phyloP scores from a whole-genome alignment of 2,113 vertebrate species.

The Camelus dromedarius region DNA sequence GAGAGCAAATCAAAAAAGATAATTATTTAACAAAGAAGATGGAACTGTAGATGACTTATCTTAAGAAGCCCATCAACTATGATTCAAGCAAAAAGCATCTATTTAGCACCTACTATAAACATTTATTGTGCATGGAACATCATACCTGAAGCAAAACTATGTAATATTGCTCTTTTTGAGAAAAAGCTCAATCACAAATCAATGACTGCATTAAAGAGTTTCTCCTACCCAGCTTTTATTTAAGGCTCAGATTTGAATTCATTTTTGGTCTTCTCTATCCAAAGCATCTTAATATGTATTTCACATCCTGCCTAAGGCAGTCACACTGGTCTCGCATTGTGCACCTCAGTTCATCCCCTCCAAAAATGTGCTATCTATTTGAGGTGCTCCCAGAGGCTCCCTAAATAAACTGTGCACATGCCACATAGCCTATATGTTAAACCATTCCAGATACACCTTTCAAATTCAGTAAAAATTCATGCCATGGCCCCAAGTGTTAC shows the following conservation, averaged over 20 bases:
- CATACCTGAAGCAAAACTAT: background rate
- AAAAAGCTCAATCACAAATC: background rate
- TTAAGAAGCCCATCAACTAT: background rate
- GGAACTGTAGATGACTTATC: background rate
- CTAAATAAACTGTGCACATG: background rate
- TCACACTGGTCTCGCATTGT: background rate
- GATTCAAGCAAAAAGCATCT: background rate
- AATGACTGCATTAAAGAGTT: background rate
- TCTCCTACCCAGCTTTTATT: constrained; percentile 2
- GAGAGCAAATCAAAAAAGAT: background rate
- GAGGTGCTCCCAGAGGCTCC: background rate
- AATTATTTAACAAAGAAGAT: constrained; percentile 18
- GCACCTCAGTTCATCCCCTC: background rate
- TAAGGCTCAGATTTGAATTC: background rate
- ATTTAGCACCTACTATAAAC: background rate
- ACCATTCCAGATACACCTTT: background rate
- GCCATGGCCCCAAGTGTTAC: background rate
- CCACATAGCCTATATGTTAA: background rate
- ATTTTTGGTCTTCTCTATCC: background rate
- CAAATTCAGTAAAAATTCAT: constrained; percentile 19
- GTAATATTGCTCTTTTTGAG: background rate
- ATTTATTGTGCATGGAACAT: constrained; percentile 2
- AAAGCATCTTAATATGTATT: background rate
- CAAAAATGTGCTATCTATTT: background rate
- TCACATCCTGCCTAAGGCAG: background rate